phyloP scores from a whole-genome alignment of 2,113 vertebrate species.

The Indri indri region DNA sequence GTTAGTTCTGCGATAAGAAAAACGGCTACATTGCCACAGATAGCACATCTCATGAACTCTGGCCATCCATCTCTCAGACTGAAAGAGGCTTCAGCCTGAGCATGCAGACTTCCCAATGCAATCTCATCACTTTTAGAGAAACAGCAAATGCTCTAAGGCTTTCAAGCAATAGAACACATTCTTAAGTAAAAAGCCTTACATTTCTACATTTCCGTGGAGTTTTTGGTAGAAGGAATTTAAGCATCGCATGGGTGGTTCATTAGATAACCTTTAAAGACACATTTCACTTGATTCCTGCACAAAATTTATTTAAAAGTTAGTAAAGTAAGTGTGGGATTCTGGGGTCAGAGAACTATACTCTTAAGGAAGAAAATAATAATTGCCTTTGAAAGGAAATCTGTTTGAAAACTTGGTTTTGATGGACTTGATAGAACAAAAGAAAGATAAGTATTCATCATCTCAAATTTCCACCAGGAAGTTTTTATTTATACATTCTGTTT shows the following conservation, averaged over 20 bases:
- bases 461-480: background rate
- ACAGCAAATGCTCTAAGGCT: background rate
- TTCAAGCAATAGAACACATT: background rate
- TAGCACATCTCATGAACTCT: background rate
- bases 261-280: background rate
- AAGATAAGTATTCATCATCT: background rate
- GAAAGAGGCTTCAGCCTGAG: background rate
- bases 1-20: slow-evolving; percentile 45
- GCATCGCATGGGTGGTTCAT: background rate
- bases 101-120: background rate
- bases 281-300: background rate
- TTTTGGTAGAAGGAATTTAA: slow-evolving; percentile 26
- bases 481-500: background rate
- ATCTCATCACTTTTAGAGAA: slow-evolving; percentile 6
- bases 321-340: slow-evolving; percentile 29
- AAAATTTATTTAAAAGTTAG: slow-evolving; percentile 10
- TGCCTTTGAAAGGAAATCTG: background rate
- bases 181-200: background rate
- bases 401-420: slow-evolving; percentile 36
- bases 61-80: background rate
- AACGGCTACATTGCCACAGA: background rate
- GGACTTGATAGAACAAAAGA: background rate
- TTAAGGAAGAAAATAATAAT: background rate
- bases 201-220: background rate
- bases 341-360: background rate